Evolutionary conservation across 2,888 invertebrate species (phyloP).

Genomic region (Crematogaster levior): DNA sequence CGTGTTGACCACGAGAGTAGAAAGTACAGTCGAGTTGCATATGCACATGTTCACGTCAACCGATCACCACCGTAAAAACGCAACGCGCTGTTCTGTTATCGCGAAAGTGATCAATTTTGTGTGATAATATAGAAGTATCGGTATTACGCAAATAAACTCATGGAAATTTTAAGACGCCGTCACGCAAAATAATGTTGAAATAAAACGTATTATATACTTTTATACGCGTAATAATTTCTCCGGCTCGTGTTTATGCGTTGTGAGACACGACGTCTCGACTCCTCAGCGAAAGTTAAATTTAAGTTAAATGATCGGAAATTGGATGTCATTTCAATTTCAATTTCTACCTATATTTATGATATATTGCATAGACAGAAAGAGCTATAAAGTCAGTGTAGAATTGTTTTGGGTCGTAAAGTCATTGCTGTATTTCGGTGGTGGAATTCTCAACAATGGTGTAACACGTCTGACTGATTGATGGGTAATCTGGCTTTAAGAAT

Average conservation of each 20-base stretch:
- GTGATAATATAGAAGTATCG: slow-evolving; percentile 17
- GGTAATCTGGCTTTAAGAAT: slow-evolving; percentile 26
- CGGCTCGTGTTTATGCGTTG: background rate
- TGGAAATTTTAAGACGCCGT: background rate
- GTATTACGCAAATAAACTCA: slow-evolving; percentile 16
- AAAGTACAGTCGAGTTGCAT: slow-evolving; percentile 76
- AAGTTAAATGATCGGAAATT: background rate
- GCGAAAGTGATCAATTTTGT: slow-evolving; percentile 37
- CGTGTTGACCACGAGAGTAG: slow-evolving; percentile 54
- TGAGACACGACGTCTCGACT: background rate
- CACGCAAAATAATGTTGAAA: background rate
- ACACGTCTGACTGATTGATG: slow-evolving; percentile 37
- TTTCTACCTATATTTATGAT: background rate
- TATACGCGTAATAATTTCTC: slow-evolving; percentile 2
- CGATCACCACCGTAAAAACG: slow-evolving; percentile 6
- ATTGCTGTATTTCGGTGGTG: background rate
- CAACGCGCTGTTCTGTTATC: slow-evolving; percentile 13
- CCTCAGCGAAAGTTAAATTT: slow-evolving; percentile 15
- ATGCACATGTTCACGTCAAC: slow-evolving; percentile 9
- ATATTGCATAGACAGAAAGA: background rate
- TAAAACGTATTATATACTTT: slow-evolving; percentile 1
- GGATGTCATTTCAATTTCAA: slow-evolving; percentile 42
- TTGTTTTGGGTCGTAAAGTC: slow-evolving; percentile 13
- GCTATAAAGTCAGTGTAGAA: background rate
- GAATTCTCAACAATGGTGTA: slow-evolving; percentile 34